These are phyloP conservation scores for Drosophila persimilis DNA, from an alignment of 1,140 invertebrate species.

Conservation along the genomic window DNA sequence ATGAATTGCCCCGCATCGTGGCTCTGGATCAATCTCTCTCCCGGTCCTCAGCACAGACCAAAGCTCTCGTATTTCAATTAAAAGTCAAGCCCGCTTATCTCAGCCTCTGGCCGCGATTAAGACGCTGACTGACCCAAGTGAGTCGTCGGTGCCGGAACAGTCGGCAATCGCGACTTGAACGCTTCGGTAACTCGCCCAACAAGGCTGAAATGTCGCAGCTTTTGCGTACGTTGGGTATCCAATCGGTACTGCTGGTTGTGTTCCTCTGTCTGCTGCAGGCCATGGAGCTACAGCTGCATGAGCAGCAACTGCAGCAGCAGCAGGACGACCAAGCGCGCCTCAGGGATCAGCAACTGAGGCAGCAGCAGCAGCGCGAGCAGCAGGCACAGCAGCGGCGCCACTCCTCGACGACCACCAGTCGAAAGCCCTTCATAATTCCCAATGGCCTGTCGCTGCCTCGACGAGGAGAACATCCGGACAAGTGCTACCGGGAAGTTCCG, in stretches of 20 bases:
- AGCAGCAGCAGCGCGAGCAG: constrained; percentile 53
- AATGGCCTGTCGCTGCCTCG: constrained; percentile 70
- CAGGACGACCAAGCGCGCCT: constrained; percentile 53
- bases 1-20: constrained; percentile 1
- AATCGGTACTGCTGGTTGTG: constrained; percentile 49
- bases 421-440: constrained; percentile 60
- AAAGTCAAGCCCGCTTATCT: constrained; percentile 45
- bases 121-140: constrained; percentile 15
- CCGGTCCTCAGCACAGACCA: constrained; percentile 5
- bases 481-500: constrained; percentile 79
- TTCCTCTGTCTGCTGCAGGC: constrained; percentile 54
- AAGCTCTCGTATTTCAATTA: constrained; percentile 31
- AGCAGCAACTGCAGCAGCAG: constrained; percentile 63
- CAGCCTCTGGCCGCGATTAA: constrained; percentile 40
- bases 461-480: constrained; percentile 60
- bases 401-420: constrained; percentile 63
- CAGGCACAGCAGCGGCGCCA: constrained; percentile 51
- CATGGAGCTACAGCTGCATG: constrained; percentile 60
- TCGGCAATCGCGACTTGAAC: constrained; percentile 54
- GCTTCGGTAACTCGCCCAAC: constrained; percentile 22
- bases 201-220: constrained; percentile 43
- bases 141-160: constrained; percentile 38
- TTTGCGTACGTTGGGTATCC: constrained; percentile 39
- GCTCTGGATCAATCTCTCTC: background rate
- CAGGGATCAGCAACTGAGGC: constrained; percentile 46